phyloP scores from a whole-genome alignment of 1,140 invertebrate genomes.

The Neotoxoptera formosana region DNA sequence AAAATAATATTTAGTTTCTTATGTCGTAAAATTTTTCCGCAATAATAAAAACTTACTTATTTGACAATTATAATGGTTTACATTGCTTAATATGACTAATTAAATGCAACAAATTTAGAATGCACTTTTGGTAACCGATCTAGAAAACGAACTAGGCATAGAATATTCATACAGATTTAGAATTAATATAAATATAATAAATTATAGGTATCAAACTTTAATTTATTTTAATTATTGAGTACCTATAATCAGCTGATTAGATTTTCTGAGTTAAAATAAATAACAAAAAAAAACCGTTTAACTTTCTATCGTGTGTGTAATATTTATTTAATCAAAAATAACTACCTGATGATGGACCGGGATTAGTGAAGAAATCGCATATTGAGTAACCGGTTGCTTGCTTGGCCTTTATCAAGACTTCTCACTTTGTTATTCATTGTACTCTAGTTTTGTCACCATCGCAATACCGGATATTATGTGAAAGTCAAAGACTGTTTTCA shows the following conservation, averaged over 20 bases:
- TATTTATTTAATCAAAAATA: neutral
- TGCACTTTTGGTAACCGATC: neutral
- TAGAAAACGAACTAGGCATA: neutral
- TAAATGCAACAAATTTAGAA: neutral
- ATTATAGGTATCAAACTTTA: neutral
- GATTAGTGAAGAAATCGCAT: conserved; percentile 17
- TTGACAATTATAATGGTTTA: neutral
- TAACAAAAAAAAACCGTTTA: neutral
- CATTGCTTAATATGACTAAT: neutral
- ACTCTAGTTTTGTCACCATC: conserved; percentile 45
- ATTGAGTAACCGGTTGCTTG: conserved; percentile 44
- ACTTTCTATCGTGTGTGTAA: neutral
- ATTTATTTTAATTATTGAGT: neutral
- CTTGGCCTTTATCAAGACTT: conserved; percentile 19
- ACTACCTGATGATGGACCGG: neutral
- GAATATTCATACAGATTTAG: neutral
- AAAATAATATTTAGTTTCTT: conserved; percentile 13
- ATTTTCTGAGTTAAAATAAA: neutral
- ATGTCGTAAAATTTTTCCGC: neutral
- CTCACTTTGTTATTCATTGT: conserved; percentile 2
- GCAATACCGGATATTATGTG: conserved; percentile 22
- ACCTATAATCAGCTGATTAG: neutral
- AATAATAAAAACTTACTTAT: neutral
- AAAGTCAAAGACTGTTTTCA: conserved; percentile 28
- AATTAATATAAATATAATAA: neutral